A percentile compares a stretch with the other conserved stretches of the same genome.
These are phyloP conservation scores for Drosophila tripunctata DNA, from an alignment of 2,888 invertebrate genomes.

Conservation along the genomic window DNA sequence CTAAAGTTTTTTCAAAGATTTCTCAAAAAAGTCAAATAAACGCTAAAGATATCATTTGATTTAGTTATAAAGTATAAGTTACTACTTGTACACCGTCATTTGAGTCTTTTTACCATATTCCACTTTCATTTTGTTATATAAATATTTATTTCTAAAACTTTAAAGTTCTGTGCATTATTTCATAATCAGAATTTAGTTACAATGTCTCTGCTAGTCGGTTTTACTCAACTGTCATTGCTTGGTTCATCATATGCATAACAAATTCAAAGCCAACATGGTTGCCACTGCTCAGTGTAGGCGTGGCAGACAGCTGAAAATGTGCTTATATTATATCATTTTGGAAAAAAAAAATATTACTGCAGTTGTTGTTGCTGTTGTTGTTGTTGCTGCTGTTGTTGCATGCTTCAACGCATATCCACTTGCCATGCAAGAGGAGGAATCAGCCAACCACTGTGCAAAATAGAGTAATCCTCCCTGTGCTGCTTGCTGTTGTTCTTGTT, in stretches of 20 bases:
- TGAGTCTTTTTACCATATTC: too few relatives aligned
- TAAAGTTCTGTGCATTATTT: too few relatives aligned
- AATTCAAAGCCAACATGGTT: conserved; percentile 12
- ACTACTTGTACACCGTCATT: too few relatives aligned
- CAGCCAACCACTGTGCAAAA: conserved; percentile 57
- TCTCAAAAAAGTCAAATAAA: too few relatives aligned
- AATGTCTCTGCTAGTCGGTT: not conserved
- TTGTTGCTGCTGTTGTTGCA: conserved; percentile 45
- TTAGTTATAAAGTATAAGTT: too few relatives aligned
- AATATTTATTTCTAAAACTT: too few relatives aligned
- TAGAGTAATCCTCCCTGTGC: conserved; percentile 41
- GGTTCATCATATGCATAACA: conserved; percentile 40
- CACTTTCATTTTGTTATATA: too few relatives aligned
- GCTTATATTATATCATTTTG: conserved; percentile 24
- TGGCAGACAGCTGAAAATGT: conserved; percentile 52
- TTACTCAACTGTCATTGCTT: conserved; percentile 18
- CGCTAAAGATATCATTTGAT: too few relatives aligned
- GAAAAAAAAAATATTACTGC: conserved; percentile 21
- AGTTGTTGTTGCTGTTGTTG: conserved; percentile 24
- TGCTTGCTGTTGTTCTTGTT: conserved; percentile 4
- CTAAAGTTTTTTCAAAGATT: too few relatives aligned
- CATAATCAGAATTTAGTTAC: too few relatives aligned
- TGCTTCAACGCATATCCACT: conserved; percentile 79
- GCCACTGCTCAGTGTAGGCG: conserved; percentile 40
- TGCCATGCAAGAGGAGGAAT: conserved; percentile 54